phyloP scores from a whole-genome alignment of 2,797 vertebrate species.

The Anguilla anguilla region DNA sequence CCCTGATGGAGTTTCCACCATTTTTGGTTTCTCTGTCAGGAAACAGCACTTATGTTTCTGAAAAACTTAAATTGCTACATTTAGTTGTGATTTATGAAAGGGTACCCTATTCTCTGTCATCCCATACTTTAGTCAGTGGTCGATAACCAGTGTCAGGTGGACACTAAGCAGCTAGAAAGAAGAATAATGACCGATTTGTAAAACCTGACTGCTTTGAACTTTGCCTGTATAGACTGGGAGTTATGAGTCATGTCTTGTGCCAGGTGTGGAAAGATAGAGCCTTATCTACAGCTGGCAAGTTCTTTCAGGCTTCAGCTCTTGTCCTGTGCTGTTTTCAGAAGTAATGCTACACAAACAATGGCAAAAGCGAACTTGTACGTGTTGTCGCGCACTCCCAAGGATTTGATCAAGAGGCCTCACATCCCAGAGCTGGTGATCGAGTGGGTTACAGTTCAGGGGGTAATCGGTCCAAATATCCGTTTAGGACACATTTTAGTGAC shows the following conservation, averaged over 20 bases:
- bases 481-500: not conserved
- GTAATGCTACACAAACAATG: constrained; percentile 2
- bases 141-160: not conserved
- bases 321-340: not conserved
- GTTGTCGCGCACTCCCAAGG: not conserved
- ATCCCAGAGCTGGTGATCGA: not conserved
- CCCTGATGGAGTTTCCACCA: not conserved
- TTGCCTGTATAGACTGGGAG: not conserved
- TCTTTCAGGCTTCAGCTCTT: not conserved
- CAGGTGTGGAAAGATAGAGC: constrained; percentile 13
- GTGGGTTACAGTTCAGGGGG: not conserved
- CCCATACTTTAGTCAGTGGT: not conserved
- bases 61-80: not conserved
- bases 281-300: constrained; percentile 9
- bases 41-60: not conserved
- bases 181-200: not conserved
- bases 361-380: not conserved
- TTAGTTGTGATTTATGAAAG: not conserved
- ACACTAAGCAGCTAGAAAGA: not conserved
- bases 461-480: not conserved
- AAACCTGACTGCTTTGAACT: not conserved
- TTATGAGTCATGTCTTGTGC: constrained; percentile 11
- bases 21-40: not conserved
- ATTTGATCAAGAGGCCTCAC: constrained; percentile 4
- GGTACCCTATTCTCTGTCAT: not conserved